phyloP scores from a whole-genome alignment of 2,888 invertebrate species.

The Zele albiditarsus region DNA sequence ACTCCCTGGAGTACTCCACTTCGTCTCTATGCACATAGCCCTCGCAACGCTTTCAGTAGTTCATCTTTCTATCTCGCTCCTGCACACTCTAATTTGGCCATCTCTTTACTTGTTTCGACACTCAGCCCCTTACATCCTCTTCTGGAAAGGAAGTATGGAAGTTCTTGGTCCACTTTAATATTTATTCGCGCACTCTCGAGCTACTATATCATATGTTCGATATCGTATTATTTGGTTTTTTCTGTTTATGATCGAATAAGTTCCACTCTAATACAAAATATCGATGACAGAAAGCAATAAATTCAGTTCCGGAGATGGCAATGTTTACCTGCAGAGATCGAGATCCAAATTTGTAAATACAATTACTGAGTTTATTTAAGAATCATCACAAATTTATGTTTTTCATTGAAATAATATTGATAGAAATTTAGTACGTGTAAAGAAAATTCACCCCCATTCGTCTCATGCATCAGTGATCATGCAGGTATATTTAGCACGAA shows the following conservation, averaged over 20 bases:
- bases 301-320: no score
- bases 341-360: no score
- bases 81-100: slow-evolving; percentile 55
- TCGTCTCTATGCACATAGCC: neutral
- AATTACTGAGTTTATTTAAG: no score
- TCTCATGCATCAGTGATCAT: neutral
- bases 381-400: no score
- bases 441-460: no score
- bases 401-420: no score
- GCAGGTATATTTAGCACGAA: neutral
- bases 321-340: no score
- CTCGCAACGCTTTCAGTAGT: slow-evolving; percentile 23
- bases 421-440: no score
- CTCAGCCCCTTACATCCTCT: slow-evolving; percentile 57
- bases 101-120: slow-evolving; percentile 57
- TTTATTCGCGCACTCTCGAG: slow-evolving; percentile 59
- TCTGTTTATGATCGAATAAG: no score
- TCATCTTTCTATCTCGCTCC: slow-evolving; percentile 33
- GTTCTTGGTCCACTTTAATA: slow-evolving; percentile 69
- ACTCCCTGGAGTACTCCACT: slow-evolving; percentile 63
- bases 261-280: no score
- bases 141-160: slow-evolving; percentile 65
- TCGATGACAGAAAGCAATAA: no score
- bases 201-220: slow-evolving; percentile 24
- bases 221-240: neutral